phyloP scores from a whole-genome alignment of 1,140 invertebrate species.

The Latrodectus geometricus region DNA sequence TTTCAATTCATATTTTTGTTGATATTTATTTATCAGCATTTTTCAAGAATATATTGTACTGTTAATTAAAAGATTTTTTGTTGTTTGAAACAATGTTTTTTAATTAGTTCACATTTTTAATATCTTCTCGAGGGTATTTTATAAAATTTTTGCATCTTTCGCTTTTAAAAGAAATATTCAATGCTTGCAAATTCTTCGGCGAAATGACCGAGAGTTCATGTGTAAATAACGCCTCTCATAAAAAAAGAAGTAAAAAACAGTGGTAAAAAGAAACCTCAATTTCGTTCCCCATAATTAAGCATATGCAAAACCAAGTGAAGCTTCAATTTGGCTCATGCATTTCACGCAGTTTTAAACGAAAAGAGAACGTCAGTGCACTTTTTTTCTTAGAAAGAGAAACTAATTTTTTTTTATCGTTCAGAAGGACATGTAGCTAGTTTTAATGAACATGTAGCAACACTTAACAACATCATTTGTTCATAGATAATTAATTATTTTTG shows the following conservation, averaged over 20 bases:
- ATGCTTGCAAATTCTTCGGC: no score
- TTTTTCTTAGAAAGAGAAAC: not conserved
- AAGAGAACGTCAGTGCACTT: slow-evolving; percentile 4
- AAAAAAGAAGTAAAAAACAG: slow-evolving; percentile 2
- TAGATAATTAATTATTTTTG: slow-evolving; percentile 22
- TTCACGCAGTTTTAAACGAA: slow-evolving; percentile 18
- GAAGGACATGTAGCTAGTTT: slow-evolving; percentile 8
- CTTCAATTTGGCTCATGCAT: slow-evolving; percentile 4
- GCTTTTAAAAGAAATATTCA: no score
- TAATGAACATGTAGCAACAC: slow-evolving; percentile 15
- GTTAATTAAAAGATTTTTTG: no score
- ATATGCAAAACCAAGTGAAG: slow-evolving; percentile 25
- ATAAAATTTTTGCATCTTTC: no score
- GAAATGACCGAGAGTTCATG: no score
- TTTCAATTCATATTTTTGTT: no score
- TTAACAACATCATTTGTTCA: slow-evolving; percentile 9
- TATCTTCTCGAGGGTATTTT: no score
- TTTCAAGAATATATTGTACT: no score
- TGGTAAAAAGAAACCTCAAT: slow-evolving; percentile 4
- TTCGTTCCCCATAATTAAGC: slow-evolving; percentile 33
- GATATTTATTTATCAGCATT: no score
- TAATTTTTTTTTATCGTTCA: not conserved
- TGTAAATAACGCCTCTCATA: no score
- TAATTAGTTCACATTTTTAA: no score
- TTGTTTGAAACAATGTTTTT: no score